Conservation (phyloP, 2,797 vertebrate genomes). For the Cyclura pinguis region DNA sequence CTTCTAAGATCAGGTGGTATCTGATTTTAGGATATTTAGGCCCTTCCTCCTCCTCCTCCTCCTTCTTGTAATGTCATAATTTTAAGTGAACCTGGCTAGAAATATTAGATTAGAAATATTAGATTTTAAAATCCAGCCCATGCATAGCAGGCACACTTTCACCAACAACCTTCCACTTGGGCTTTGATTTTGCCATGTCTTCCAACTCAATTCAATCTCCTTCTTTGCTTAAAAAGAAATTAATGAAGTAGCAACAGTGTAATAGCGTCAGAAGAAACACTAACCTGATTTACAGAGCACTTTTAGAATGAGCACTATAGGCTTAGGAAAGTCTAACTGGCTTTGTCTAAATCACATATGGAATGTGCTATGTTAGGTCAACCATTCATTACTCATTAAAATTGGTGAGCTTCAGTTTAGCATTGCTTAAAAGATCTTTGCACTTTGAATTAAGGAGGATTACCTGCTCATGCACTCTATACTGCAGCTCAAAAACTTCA, state of each 20-base stretch:
- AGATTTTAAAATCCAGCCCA: not conserved
- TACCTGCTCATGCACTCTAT: slow-evolving; percentile 1
- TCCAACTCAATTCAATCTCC: slow-evolving; percentile 44
- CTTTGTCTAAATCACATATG: not conserved
- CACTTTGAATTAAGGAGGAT: slow-evolving; percentile 10
- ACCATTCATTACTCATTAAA: slow-evolving; percentile 42
- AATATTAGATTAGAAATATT: not conserved
- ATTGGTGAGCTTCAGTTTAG: slow-evolving; percentile 38
- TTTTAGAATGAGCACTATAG: not conserved
- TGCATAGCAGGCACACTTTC: not conserved
- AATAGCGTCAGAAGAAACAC: slow-evolving; percentile 2
- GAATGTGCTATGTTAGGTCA: slow-evolving; percentile 4
- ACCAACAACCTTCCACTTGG: not conserved
- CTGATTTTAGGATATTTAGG: too few species aligned
- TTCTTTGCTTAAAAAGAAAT: slow-evolving; percentile 36
- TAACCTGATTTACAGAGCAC: not conserved
- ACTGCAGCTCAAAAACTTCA: slow-evolving; percentile 37
- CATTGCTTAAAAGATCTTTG: slow-evolving; percentile 8
- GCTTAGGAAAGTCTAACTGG: slow-evolving; percentile 35
- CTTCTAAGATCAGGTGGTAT: too few species aligned
- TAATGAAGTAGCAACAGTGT: slow-evolving; percentile 40
- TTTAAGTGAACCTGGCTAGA: not conserved
- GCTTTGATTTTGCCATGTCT: slow-evolving; percentile 46
- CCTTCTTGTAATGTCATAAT: not conserved
- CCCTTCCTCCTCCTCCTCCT: too few species aligned